phyloP scores from a whole-genome alignment of 2,888 invertebrate genomes.

The Cosmia trapezina region DNA sequence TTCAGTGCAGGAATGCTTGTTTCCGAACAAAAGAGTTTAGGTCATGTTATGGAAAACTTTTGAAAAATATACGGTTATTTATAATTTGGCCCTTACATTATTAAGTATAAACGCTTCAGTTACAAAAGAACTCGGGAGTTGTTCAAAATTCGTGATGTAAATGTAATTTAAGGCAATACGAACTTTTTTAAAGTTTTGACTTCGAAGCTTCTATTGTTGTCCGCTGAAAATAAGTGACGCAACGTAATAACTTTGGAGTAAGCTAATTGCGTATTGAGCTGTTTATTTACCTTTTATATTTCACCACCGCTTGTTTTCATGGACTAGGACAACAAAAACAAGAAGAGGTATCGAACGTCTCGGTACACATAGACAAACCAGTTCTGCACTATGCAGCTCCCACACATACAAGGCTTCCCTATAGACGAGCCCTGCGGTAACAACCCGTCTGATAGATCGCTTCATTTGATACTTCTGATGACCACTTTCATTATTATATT shows the following conservation, averaged over 20 bases:
- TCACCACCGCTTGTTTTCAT: conserved; percentile 45
- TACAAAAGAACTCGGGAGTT: conserved; percentile 74
- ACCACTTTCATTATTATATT: conserved; percentile 74
- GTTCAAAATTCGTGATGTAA: conserved; percentile 59
- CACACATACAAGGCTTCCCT: conserved; percentile 87
- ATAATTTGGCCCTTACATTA: conserved; percentile 60
- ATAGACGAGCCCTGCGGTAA: conserved; percentile 81
- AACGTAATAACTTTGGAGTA: conserved; percentile 25
- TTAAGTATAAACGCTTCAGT: conserved; percentile 74
- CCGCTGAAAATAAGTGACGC: conserved; percentile 16
- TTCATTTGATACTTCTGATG: conserved; percentile 84
- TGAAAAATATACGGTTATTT: conserved; percentile 77
- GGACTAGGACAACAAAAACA: conserved; percentile 75
- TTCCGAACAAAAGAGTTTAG: conserved; percentile 79
- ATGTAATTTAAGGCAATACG: conserved; percentile 40
- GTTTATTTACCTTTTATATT: conserved; percentile 34
- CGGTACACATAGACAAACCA: conserved; percentile 82
- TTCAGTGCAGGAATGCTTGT: conserved; percentile 72
- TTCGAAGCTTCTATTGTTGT: conserved; percentile 33
- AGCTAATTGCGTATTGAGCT: conserved; percentile 5
- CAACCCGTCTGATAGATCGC: conserved; percentile 83
- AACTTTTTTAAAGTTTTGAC: conserved; percentile 36
- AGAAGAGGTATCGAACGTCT: conserved; percentile 67
- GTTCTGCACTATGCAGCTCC: conserved; percentile 82
- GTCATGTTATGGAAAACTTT: conserved; percentile 79